Evolutionary conservation across 92 coral and sea anemone genomes (phyloP), one percentile per base, ranked within the genome.

Genomic region (Porites rus): DNA sequence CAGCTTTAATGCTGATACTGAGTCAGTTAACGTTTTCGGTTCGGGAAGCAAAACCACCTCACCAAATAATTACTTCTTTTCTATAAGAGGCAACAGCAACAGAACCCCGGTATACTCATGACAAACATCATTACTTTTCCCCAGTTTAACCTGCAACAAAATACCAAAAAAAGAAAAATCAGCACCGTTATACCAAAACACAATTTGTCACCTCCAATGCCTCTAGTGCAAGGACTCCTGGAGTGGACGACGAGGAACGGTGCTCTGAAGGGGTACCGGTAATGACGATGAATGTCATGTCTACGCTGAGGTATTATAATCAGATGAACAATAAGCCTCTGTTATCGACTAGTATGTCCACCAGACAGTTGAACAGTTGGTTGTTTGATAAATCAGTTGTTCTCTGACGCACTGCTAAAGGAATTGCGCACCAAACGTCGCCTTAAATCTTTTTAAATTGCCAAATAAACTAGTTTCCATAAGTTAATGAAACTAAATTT

Each of bases 71-170:
- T 43, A 56, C 11, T 56, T 51, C 14, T 75, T 51, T 17, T 19
- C 54, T 25, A 69, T 69, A 52, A 81, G 54, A 81, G 54, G n/a
- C 28, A 81, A 81, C 76, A 28, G 77, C 28, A 69, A 81, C 85
- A 69, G 70, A 58, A 56, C 31, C 58, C 16, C 58, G 69, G 58
- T 53, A 28, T 28, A 20, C 18, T 69, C 53, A 24, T 14, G 51
- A 54, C 22, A 56, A 22, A 10, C 14, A 28, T 69, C 56, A 54
- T 81, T 38, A 38, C 46, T 38, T 38, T 58, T 80, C 17, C 68
- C 10, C 67, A 28, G 46, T 66, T 67, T 51, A 51, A 56, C 75
- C 85, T 81, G 85, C 76, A 81, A 69, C 11, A 17, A 24, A 79
- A 52, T 8, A 8, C 11, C 11, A 18, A 43, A 65, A 10, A 19